phyloP scores from a whole-genome alignment of 1,140 invertebrate species.

The Drosophila mojavensis region DNA sequence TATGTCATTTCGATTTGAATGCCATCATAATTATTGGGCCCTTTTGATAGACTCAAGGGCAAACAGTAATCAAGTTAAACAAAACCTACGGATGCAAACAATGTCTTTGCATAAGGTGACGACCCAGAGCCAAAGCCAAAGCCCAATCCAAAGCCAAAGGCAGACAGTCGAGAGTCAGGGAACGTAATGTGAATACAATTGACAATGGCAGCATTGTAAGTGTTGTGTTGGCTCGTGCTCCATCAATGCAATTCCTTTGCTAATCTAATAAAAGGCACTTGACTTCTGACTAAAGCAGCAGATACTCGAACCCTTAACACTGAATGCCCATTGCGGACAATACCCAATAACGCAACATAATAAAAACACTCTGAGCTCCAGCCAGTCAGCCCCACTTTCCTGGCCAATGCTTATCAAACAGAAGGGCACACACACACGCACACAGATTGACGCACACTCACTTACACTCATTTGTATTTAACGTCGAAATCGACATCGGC shows the following conservation, averaged over 20 bases:
- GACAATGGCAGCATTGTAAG: constrained; percentile 31
- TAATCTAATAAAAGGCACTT: constrained; percentile 70
- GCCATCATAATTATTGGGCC: neutral
- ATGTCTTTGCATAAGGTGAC: neutral
- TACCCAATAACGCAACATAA: constrained; percentile 42
- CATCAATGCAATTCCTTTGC: constrained; percentile 37
- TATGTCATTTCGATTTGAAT: too few relatives aligned
- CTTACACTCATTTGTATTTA: constrained; percentile 9
- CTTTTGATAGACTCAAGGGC: neutral
- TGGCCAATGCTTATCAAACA: constrained; percentile 56
- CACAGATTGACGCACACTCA: constrained; percentile 31
- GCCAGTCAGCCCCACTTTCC: neutral
- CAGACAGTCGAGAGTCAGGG: too few relatives aligned
- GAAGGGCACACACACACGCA: constrained; percentile 42
- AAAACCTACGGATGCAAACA: constrained; percentile 22
- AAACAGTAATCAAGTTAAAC: constrained; percentile 51
- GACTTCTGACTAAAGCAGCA: constrained; percentile 24
- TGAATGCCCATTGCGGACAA: constrained; percentile 35
- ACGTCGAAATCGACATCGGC: neutral
- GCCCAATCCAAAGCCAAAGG: neutral
- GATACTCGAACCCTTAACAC: constrained; percentile 27
- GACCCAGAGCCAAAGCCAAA: neutral
- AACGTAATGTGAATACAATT: constrained; percentile 1
- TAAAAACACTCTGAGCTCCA: constrained; percentile 9
- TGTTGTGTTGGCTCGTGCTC: constrained; percentile 33